Base-by-base conservation (phyloP, 2,113 vertebrate species). In the human (Homo sapiens) region DNA sequence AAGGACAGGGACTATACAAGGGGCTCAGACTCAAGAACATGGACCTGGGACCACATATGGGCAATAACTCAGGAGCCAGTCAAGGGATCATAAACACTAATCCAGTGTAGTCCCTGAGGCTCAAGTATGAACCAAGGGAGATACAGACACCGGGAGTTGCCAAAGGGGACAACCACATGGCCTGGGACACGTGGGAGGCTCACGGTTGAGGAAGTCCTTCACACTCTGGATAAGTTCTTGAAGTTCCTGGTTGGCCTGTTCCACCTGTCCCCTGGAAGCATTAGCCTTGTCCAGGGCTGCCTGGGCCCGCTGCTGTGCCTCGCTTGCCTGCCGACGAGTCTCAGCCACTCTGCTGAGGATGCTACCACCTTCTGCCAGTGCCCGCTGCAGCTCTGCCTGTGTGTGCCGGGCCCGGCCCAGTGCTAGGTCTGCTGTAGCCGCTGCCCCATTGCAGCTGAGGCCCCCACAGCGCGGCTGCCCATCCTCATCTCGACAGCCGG, bases 121-220 rank as follows among this genome's bases (percentile, higher is more conserved):
- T 55, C 85, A 89, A 73, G 32, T 48, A 55, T 72, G 57, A 83
- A 75, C 22, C 14, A 59, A 78, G 25, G 30, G 38, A 89, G 43
- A 93, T 6, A 85, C 18, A 78, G 72, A 97, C 86, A 89, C 43
- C 66, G 61, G 80, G 61, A 48, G 32, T 68, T 35, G 66, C 61
- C 27, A 64, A 76, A 18, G 43, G 27, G 27, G 68, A 87, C 55
- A 76, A 80, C 20, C 89, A 92, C 25, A 68, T 32, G n/a, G 90
- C 81, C 84, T 70, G 66, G 91, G 82, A 38, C 59, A 45, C 43
- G 2, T 14, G 43, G 73, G 88, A 93, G 82, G 99, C 99, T 99
- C 98, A 99, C 99, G 99, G 94, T 98, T 99, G 97, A 99, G 99
- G 98, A 99, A 99, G 97, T 99, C 99, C 79, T 99, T 99, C 98